phyloP scores from a whole-genome alignment of 2,888 invertebrate species.

The Papilio gigon region DNA sequence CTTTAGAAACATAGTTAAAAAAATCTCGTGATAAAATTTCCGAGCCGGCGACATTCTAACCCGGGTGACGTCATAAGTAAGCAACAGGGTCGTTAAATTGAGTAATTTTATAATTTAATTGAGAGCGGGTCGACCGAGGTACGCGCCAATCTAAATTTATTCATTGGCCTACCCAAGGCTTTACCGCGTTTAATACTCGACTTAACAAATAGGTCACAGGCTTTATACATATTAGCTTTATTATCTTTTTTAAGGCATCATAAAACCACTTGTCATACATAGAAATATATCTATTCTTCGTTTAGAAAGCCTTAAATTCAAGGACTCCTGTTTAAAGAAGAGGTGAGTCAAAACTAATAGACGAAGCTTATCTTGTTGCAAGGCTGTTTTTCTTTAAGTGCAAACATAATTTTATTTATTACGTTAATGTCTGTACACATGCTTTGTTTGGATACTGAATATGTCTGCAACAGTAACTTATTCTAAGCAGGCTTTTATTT shows the following conservation, averaged over 20 bases:
- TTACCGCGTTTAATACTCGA: slow-evolving; percentile 26
- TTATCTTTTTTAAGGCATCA: slow-evolving; percentile 11
- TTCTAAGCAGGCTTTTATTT: slow-evolving; percentile 19
- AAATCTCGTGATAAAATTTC: not conserved
- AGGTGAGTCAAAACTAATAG: no score
- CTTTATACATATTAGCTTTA: slow-evolving; percentile 24
- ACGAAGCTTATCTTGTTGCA: no score
- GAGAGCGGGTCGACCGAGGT: slow-evolving; percentile 23
- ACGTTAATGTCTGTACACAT: no score
- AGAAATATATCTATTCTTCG: not conserved
- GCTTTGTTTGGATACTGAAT: not conserved
- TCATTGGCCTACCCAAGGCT: slow-evolving; percentile 27
- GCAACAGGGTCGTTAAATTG: slow-evolving; percentile 26
- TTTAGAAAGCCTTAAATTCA: no score
- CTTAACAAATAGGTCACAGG: slow-evolving; percentile 28
- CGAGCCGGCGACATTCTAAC: not conserved
- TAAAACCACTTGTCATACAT: not conserved
- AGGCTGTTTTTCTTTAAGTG: no score
- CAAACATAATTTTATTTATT: no score
- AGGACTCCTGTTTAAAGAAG: no score
- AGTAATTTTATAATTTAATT: slow-evolving; percentile 27
- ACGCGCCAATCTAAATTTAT: slow-evolving; percentile 30
- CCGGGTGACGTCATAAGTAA: slow-evolving; percentile 10
- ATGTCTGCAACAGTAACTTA: slow-evolving; percentile 11
- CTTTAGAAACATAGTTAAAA: not conserved